These are phyloP conservation scores for Cephus pulcher DNA, from an alignment of 2,888 invertebrate species.

Conservation along the genomic window DNA sequence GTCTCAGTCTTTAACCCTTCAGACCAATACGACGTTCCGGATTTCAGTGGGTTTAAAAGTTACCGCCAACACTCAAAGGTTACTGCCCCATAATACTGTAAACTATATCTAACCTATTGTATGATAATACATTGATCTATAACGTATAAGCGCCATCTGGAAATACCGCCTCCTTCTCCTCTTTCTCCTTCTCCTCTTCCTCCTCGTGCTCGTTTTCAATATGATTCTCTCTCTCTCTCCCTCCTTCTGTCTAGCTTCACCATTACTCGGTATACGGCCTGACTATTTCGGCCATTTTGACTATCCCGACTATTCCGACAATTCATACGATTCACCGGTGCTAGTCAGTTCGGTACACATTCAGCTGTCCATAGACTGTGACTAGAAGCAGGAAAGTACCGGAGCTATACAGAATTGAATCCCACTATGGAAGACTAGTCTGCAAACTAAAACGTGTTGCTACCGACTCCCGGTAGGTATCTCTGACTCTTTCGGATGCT, in stretches of 20 bases:
- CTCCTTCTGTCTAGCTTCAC: neutral
- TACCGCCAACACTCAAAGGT: neutral
- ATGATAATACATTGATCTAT: slow-evolving; percentile 22
- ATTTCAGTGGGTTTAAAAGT: slow-evolving; percentile 1
- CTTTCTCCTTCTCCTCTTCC: neutral
- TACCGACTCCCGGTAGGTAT: neutral
- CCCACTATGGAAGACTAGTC: neutral
- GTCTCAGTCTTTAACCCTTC: slow-evolving; percentile 13
- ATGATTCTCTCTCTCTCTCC: neutral
- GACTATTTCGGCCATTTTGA: neutral
- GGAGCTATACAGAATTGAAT: neutral
- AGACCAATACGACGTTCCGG: slow-evolving; percentile 9
- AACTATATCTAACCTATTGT: slow-evolving; percentile 10
- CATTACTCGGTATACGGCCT: neutral
- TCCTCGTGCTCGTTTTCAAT: neutral
- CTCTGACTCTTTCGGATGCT: neutral
- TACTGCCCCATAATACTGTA: neutral
- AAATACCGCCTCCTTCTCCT: neutral
- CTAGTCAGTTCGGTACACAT: neutral
- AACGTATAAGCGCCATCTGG: neutral
- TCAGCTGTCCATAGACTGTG: neutral
- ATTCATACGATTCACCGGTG: neutral
- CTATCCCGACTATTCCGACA: neutral
- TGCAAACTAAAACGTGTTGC: neutral
- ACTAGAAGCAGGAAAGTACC: neutral